Base-by-base conservation (phyloP, 2,113 vertebrate species). In the Tapirus terrestris region DNA sequence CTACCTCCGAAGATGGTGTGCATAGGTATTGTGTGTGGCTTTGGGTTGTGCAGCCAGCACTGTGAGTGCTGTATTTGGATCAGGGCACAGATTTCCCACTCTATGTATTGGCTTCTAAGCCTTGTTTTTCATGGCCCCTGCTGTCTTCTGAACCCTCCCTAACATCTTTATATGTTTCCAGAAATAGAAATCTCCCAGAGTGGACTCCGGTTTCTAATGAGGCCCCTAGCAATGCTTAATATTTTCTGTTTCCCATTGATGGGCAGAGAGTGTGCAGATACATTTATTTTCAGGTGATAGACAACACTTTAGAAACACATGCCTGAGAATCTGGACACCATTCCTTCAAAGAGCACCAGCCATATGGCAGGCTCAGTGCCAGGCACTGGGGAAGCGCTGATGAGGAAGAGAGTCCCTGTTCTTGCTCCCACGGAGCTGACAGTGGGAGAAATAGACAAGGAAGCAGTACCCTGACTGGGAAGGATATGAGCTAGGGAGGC, bases 161-260 rank as follows among this genome's bases (percentile, higher is more conserved):
- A 68, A 84, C 39, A 90, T 89, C 56, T 94, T 93, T 67, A 21
- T 96, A 72, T 65, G 21, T 68, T 93, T 86, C 85, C 61, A 58
- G 45, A 96, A 97, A 91, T 90, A 97, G 93, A 93, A 51, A 63
- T 79, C n/a, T 93, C 85, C 73, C 43, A 33, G 68, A 60, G 61
- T 84, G 48, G 53, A 61, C 61, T 96, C 48, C 0, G 0, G 51
- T 79, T 97, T 96, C 21, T 95, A 91, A 82, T 85, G 96, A 91
- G 94, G 18, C 53, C 68, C 63, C 36, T 68, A 53, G 43, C 17
- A 39, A 61, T 84, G 43, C 94, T 92, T 56, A 82, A 67, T 84
- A 36, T 65, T 48, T 77, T 89, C 73, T 85, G 12, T 73, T 90
- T 86, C 84, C 75, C 68, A 51, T 17, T 43, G 63, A 17, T 87